Evolutionary conservation across 2,113 vertebrate species (phyloP).

Genomic region (Trogon surrucura): DNA sequence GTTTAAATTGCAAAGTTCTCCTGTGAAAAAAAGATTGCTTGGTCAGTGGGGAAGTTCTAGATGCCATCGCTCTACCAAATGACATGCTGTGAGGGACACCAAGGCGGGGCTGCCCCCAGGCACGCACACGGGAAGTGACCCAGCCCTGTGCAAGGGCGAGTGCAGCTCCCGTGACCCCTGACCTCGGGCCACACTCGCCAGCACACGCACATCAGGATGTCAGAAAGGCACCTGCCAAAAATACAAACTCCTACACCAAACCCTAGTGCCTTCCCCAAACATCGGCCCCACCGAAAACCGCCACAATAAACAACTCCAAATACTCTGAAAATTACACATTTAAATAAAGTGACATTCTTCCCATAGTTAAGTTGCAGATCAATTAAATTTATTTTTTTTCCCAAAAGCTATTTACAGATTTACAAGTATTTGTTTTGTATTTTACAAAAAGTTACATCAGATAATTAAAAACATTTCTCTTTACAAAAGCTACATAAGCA

Average conservation of each 20-base stretch:
- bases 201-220: too few species aligned
- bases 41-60: accelerated
- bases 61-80: accelerated
- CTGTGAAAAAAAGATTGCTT: accelerated
- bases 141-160: too few species aligned
- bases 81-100: too few species aligned
- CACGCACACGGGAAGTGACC: background rate
- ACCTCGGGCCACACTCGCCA: too few species aligned
- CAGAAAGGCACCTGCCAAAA: too few species aligned
- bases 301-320: background rate
- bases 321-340: background rate
- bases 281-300: too few species aligned
- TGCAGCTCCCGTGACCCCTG: accelerated
- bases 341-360: background rate
- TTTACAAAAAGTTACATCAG: conserved; percentile 45
- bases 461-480: conserved; percentile 19
- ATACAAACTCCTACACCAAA: too few species aligned
- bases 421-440: conserved; percentile 35
- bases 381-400: conserved; percentile 45
- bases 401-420: conserved; percentile 57
- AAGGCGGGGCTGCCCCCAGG: too few species aligned
- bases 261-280: too few species aligned
- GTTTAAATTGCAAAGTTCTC: accelerated
- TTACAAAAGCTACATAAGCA: conserved; percentile 52
- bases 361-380: background rate